Percentiles rank a stretch among this genome's conserved stretches.
Conservation (phyloP, 1,140 invertebrate genomes). For the Camponotus pennsylvanicus region DNA sequence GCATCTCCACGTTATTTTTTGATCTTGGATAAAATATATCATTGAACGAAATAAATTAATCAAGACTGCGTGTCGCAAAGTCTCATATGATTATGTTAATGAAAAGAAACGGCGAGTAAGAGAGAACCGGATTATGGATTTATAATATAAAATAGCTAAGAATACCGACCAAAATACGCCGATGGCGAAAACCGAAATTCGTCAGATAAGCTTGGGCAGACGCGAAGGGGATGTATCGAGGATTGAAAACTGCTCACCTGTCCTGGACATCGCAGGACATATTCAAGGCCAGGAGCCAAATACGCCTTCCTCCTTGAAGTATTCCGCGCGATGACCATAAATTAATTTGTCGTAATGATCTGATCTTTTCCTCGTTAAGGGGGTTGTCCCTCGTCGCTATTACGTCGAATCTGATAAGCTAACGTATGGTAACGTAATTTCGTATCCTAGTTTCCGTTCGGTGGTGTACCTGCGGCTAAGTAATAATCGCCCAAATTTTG, state of each 20-base stretch:
- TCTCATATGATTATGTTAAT: background rate
- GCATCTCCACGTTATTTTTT: background rate
- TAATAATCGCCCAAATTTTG: slow-evolving; percentile 32
- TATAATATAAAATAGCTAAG: slow-evolving; percentile 15
- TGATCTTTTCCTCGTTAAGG: slow-evolving; percentile 68
- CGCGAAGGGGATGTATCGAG: slow-evolving; percentile 32
- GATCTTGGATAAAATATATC: background rate
- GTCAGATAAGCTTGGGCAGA: slow-evolving; percentile 21
- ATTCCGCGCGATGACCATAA: slow-evolving; percentile 47
- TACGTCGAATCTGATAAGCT: slow-evolving; percentile 61
- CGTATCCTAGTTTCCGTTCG: slow-evolving; percentile 53
- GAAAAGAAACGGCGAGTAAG: background rate
- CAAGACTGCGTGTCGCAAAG: background rate
- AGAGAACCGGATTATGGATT: background rate
- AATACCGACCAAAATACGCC: slow-evolving; percentile 24
- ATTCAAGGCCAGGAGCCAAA: background rate
- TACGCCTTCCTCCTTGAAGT: slow-evolving; percentile 26
- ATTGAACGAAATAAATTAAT: background rate
- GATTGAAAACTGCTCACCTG: slow-evolving; percentile 66
- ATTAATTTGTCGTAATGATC: slow-evolving; percentile 72
- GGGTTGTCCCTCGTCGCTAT: slow-evolving; percentile 57
- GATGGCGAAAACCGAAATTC: background rate
- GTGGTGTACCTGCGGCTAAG: background rate
- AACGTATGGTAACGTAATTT: slow-evolving; percentile 55
- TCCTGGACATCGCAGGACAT: slow-evolving; percentile 33